Base-by-base conservation (phyloP, 2,113 vertebrate species). In the Todiramphus chloris region DNA sequence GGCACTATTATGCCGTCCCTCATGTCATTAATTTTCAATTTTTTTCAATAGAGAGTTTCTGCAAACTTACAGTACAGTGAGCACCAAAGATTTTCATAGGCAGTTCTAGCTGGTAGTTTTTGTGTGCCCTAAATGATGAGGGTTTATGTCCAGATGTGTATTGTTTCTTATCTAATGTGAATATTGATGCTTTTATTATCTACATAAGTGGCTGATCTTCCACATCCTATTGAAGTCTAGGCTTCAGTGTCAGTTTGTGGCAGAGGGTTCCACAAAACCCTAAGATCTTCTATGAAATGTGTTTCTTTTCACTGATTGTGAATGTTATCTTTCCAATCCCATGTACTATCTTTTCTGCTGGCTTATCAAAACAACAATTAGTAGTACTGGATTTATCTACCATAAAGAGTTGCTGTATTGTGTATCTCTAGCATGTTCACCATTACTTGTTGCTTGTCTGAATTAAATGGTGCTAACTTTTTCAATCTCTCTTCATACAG, bases 401-500 rank as follows among this genome's bases (percentile, higher is more conserved):
- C 51, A 53, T 27, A 28, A 53, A 27, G 25, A 53, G 51, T 28
- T 53, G 51, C 31, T 53, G 14, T 53, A 28, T 53, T 53, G 6
- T 87, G 3, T 95, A 0, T 93, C 76, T 88, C 79, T 86, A 55
- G 21, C 90, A 27, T 83, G 64, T 74, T 88, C 82, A n/a, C 79
- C 69, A 39, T 86, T 59, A 37, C 58, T 81, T 96, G 63, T 86
- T 80, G 31, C 83, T 87, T 78, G 85, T 91, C 80, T 89, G 60
- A 91, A 56, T 63, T 90, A 64, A 55, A 75, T 35, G 30, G 80
- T 79, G 77, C 86, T 97, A 96, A 96, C 94, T 58, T 84, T 95
- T 62, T 90, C 76, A 27, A 84, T 97, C 97, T 97, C 89, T 97
- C 91, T 96, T 96, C 95, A 95, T 73, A 77, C 95, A 97, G 97